Conservation (phyloP, 2,113 vertebrate species). For the Halcyon senegalensis region DNA sequence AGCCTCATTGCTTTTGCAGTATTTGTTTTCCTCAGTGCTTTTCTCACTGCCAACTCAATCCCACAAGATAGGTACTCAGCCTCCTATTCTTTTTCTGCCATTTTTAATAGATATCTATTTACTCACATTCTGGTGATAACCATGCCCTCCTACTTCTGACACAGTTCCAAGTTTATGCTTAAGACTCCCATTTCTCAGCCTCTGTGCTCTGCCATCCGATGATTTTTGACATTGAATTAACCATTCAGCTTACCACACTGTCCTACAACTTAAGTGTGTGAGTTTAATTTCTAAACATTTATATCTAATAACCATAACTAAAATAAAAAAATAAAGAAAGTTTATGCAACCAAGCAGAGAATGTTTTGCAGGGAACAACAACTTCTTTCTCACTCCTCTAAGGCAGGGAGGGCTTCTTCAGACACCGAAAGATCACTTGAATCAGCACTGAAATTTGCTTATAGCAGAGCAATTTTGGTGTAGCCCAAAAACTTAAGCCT, state of each 20-base stretch:
- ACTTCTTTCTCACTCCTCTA: neutral
- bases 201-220: neutral
- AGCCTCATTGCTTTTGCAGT: accelerated
- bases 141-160: neutral
- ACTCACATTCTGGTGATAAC: neutral
- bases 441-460: neutral
- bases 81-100: neutral
- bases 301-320: neutral
- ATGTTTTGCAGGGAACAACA: neutral
- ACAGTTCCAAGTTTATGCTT: neutral
- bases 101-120: neutral
- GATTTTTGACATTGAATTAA: neutral
- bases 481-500: neutral
- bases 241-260: neutral
- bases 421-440: neutral
- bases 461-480: neutral
- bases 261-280: accelerated
- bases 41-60: neutral
- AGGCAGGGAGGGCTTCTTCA: neutral
- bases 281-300: neutral
- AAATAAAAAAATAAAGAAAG: neutral
- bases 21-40: neutral
- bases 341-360: neutral
- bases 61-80: neutral
- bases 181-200: neutral